These are phyloP conservation scores for Nemotelus pantherinus DNA, from an alignment of 2,888 invertebrate genomes.

Conservation along the genomic window DNA sequence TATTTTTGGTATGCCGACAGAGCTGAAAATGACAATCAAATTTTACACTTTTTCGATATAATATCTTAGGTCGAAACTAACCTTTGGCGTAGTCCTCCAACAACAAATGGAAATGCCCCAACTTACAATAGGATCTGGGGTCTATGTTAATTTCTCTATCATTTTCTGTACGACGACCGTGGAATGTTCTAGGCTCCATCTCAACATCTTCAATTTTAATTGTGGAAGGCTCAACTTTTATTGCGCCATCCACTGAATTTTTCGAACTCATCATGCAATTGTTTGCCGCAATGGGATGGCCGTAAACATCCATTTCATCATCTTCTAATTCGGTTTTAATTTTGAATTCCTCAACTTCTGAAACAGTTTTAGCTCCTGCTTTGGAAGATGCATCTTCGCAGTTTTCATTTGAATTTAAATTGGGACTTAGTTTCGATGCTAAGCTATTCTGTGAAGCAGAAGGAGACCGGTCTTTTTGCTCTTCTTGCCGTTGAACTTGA, in stretches of 20 bases:
- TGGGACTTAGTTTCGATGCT: background rate
- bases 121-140: constrained; percentile 90
- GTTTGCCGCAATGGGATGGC: background rate
- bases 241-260: background rate
- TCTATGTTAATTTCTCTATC: constrained; percentile 74
- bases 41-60: background rate
- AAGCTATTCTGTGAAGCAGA: constrained; percentile 29
- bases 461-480: constrained; percentile 51
- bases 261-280: background rate
- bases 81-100: constrained; percentile 95
- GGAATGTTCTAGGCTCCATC: constrained; percentile 51
- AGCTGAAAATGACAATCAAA: constrained; percentile 71
- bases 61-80: constrained; percentile 59
- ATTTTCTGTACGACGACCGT: constrained; percentile 21
- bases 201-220: constrained; percentile 54
- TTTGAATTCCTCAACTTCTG: constrained; percentile 49
- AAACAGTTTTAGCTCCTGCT: constrained; percentile 43
- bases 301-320: constrained; percentile 34
- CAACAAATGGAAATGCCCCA: constrained; percentile 94
- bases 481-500: constrained; percentile 76
- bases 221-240: constrained; percentile 26
- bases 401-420: constrained; percentile 44
- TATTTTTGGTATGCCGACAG: constrained; percentile 97
- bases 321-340: constrained; percentile 51
- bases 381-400: constrained; percentile 44